Percentiles rank a stretch among this genome's conserved stretches.
phyloP scores from a whole-genome alignment of 2,797 vertebrate genomes.

The Enteromius viviparus region DNA sequence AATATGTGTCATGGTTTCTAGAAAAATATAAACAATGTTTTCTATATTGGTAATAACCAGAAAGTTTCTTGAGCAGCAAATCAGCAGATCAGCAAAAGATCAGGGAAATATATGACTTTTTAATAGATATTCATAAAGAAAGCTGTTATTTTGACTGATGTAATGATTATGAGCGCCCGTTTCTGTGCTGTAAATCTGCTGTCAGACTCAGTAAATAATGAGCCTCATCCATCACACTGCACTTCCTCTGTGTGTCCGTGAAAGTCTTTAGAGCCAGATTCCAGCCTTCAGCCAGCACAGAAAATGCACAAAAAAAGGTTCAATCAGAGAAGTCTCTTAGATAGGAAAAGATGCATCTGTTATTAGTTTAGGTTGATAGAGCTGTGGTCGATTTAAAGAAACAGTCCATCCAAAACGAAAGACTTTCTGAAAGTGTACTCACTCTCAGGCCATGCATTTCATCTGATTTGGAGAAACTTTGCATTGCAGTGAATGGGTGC shows the following conservation, averaged over 20 bases:
- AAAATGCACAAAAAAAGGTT: not conserved
- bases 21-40: not conserved
- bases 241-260: conserved; percentile 9
- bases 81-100: not conserved
- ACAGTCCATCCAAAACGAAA: not conserved
- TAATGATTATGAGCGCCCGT: not conserved
- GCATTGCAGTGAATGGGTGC: not conserved
- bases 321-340: too few relatives aligned
- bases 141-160: not conserved
- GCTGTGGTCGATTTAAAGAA: not conserved
- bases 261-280: not conserved
- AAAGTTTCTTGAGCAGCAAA: not conserved
- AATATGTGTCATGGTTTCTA: not conserved
- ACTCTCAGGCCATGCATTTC: not conserved
- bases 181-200: conserved; percentile 11
- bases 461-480: not conserved
- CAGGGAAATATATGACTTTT: not conserved
- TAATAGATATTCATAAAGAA: not conserved
- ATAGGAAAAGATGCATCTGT: not conserved
- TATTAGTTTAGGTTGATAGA: not conserved
- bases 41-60: not conserved
- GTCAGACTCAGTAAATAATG: conserved; percentile 13
- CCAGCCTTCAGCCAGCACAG: not conserved
- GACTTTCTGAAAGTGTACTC: too few relatives aligned
- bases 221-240: conserved; percentile 5